phyloP scores from a whole-genome alignment of 2,888 invertebrate genomes.

The Idaea straminata region DNA sequence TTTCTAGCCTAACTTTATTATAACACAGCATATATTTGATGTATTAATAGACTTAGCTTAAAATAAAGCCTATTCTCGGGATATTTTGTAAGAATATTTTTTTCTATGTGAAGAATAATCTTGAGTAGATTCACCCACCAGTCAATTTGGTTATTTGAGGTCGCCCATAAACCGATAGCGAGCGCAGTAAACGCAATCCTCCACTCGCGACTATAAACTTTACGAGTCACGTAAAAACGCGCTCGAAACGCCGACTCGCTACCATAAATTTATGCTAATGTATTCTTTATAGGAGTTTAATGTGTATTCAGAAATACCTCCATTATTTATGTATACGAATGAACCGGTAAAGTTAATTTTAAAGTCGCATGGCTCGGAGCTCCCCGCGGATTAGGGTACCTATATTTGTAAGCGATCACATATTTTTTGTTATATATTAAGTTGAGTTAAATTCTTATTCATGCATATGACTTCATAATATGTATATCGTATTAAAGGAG shows the following conservation, averaged over 20 bases:
- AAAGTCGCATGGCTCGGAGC: conserved; percentile 61
- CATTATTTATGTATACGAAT: conserved; percentile 80
- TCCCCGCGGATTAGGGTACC: conserved; percentile 61
- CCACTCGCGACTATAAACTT: conserved; percentile 80
- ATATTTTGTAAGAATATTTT: no score
- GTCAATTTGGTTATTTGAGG: conserved; percentile 78
- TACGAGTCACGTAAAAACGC: conserved; percentile 81
- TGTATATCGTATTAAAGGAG: conserved; percentile 20
- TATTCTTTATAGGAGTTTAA: conserved; percentile 81
- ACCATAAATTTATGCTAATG: conserved; percentile 81
- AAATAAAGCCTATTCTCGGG: no score
- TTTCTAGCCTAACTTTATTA: no score
- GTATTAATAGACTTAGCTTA: no score
- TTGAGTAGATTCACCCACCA: no score
- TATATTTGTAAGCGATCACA: conserved; percentile 52
- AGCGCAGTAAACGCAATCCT: conserved; percentile 79
- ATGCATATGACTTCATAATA: not conserved
- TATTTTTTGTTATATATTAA: conserved; percentile 50
- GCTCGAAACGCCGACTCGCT: conserved; percentile 77
- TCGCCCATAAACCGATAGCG: conserved; percentile 78
- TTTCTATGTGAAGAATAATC: no score
- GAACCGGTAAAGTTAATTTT: conserved; percentile 80
- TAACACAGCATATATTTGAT: no score
- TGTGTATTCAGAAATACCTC: conserved; percentile 79
- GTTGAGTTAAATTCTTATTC: not conserved